Evolutionary conservation across 2,888 invertebrate genomes (phyloP), one percentile per base, ranked within the genome.

Genomic region (Harpalus rubripes): DNA sequence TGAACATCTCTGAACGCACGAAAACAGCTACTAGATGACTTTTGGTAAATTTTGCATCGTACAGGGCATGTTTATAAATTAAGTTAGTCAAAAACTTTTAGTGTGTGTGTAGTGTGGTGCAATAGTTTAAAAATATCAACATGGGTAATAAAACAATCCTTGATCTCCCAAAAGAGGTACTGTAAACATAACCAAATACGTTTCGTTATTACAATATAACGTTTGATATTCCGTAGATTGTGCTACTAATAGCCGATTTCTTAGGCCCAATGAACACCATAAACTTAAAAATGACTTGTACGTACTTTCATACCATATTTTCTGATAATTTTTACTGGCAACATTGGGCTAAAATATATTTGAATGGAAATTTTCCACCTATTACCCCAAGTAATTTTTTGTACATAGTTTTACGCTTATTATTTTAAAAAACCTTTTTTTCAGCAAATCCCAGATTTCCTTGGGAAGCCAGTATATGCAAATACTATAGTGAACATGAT

Each of bases 131-230:
- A 12, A 1, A 1, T 12, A 52, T 52, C 8, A 10, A 41, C 5
- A 82, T 82, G 82, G 68, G 16, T 58, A 0, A 5, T 52, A 12
- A 12, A 52, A 32, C 74, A 4, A n/a, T 82, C 58, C 26, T 82
- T 16, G 74, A 82, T 56, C 74, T 82, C 8, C 82, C 82, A 0
- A 82, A 59, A 32, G 82, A 82, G 74, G 82, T 82, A 82, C n/a
- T 7, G 12, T 52, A 59, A 32, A 32, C 32, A 32, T 32, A 32
- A 32, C 32, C 32, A 4, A 32, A 32, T 32, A 32, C 6, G 3
- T 32, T 32, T 32, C 5, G 32, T 5, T 41, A 26, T 26, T 15
- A 41, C 8, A 58, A 52, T 78, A 26, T 78, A n/a, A 32, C 58
- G 44, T n/a, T 68, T 63, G 63, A 26, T 63, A 18, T 12, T 18